phyloP scores from a whole-genome alignment of 2,888 invertebrate species.

The Melieria crassipennis region DNA sequence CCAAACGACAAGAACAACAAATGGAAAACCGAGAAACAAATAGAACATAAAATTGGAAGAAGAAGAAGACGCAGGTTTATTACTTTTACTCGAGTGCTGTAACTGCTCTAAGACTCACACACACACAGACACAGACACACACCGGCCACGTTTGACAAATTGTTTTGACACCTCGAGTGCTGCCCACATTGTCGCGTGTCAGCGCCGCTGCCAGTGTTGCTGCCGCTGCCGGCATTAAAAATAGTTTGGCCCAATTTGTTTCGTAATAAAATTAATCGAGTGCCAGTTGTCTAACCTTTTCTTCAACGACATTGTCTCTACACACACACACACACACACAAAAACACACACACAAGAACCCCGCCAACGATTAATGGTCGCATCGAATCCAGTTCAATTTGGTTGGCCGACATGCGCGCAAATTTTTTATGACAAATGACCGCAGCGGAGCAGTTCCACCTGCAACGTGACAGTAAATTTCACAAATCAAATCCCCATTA shows the following conservation, averaged over 20 bases:
- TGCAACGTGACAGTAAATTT: too few species aligned
- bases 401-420: too few species aligned
- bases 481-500: too few species aligned
- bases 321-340: too few species aligned
- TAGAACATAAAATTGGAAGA: neutral
- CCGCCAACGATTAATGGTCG: too few species aligned
- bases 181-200: neutral
- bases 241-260: constrained; percentile 47
- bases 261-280: constrained; percentile 58
- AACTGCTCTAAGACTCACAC: neutral
- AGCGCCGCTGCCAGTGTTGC: neutral
- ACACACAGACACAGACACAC: constrained; percentile 20
- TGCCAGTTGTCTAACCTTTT: constrained; percentile 41
- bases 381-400: too few species aligned
- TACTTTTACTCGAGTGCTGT: constrained; percentile 14
- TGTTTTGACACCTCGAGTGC: constrained; percentile 22
- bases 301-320: too few species aligned
- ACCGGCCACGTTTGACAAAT: constrained; percentile 25
- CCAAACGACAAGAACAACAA: constrained; percentile 13
- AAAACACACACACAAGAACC: too few species aligned
- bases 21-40: neutral
- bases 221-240: neutral
- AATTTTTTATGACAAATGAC: too few species aligned
- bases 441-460: too few species aligned
- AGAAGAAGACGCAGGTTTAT: constrained; percentile 5